Conservation (phyloP, 2,113 vertebrate genomes). For the Dipodomys stephensi region DNA sequence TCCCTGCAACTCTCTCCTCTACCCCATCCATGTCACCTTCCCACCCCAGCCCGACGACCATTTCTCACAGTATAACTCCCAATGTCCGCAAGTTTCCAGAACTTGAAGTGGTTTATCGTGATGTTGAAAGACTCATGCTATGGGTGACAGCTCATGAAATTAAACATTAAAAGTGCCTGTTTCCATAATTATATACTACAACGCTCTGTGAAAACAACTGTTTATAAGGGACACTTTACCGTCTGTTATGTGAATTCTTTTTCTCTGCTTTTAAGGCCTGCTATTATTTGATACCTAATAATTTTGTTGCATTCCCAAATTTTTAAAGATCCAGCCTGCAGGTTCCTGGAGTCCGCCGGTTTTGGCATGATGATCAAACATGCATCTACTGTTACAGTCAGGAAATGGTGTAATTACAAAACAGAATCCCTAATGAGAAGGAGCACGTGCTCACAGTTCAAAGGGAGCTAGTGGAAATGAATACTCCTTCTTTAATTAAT, state of each 20-base stretch:
- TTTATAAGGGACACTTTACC: neutral
- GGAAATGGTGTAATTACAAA: neutral
- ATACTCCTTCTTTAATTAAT: too few relatives aligned
- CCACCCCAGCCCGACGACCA: slow-evolving; percentile 5
- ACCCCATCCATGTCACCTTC: neutral
- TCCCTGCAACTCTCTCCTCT: neutral
- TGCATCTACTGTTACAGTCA: neutral
- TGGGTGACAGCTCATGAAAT: slow-evolving; percentile 57
- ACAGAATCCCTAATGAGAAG: neutral
- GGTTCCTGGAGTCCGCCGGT: neutral
- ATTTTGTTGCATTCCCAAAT: neutral
- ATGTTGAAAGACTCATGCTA: slow-evolving; percentile 50
- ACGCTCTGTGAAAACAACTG: slow-evolving; percentile 18
- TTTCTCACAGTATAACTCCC: neutral
- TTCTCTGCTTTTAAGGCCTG: neutral
- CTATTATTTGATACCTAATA: slow-evolving; percentile 37
- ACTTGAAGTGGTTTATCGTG: neutral
- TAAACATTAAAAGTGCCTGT: slow-evolving; percentile 49
- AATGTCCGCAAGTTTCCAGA: neutral
- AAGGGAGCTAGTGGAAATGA: neutral
- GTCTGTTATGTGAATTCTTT: neutral
- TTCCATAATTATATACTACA: slow-evolving; percentile 56
- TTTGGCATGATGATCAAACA: neutral
- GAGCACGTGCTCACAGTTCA: neutral
- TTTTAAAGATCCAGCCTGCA: neutral